These are phyloP conservation scores for Leucophenga montana DNA, from an alignment of 2,888 invertebrate species.

Conservation along the genomic window DNA sequence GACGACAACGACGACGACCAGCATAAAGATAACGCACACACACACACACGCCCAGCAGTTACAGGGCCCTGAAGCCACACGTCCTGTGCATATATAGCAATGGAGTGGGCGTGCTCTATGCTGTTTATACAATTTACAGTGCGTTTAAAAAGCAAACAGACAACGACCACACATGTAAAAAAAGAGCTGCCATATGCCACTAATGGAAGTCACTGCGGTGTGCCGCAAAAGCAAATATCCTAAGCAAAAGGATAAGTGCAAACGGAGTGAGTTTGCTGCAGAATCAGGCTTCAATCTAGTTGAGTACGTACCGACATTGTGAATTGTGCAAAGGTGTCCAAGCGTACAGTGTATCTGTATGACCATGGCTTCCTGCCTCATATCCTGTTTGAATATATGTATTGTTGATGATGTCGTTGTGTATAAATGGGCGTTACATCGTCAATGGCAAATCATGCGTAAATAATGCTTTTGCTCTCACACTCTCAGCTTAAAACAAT, in stretches of 20 bases:
- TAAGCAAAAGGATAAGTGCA: too few species aligned
- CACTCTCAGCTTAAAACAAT: neutral
- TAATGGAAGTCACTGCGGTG: neutral
- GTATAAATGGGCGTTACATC: constrained; percentile 44
- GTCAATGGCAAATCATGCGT: constrained; percentile 51
- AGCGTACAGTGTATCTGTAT: constrained; percentile 22
- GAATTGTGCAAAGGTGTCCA: constrained; percentile 16
- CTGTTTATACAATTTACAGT: neutral
- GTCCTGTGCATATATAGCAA: too few species aligned
- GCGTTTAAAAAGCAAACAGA: constrained; percentile 13
- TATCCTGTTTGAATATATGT: constrained; percentile 9
- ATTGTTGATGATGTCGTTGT: constrained; percentile 24
- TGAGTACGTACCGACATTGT: neutral
- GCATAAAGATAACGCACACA: constrained; percentile 8
- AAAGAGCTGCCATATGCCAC: too few species aligned
- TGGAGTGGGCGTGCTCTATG: too few species aligned
- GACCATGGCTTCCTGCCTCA: neutral
- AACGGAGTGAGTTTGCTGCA: neutral
- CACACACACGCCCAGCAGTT: too few species aligned
- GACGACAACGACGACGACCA: constrained; percentile 13
- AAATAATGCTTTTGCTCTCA: constrained; percentile 46
- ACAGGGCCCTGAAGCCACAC: neutral
- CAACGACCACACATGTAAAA: neutral
- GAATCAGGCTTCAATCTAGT: neutral
- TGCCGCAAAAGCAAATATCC: too few species aligned